Base-by-base conservation (phyloP, 1,140 invertebrate species). In the Camponotus floridanus region DNA sequence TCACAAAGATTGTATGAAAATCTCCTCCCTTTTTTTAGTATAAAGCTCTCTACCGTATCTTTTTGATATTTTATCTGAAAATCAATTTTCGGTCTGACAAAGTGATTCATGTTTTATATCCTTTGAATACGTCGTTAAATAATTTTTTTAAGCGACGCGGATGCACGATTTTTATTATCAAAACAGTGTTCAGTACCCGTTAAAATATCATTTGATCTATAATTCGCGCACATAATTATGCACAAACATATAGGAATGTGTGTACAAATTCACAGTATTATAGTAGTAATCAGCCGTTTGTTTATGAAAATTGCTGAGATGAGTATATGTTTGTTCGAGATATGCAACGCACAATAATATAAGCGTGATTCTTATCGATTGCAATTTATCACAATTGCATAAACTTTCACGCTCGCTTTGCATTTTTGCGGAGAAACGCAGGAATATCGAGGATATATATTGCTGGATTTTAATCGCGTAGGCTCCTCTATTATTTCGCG, bases 351-450 rank as follows among this genome's bases (percentile, higher is more conserved):
- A 45, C 45, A 33, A 59, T 80, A 45, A 80, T 80, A 78, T 78
- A 64, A 11, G 45, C 39, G 76, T 36, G 79, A 26, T 18, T 51
- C 51, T 81, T 73, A 73, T 81, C 79, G 55, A 39, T 39, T n/a
- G 51, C 55, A 59, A 81, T 81, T 81, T 81, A 81, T 81, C 65
- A 48, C 64, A 51, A 26, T 68, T 81, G 78, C 36, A 70, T 59
- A 71, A 81, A 81, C 51, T 71, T 57, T 42, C 36, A 33, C 48
- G 33, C 45, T 51, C 15, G 21, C 39, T 80, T 80, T 80, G 62
- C n/a, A 68, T 67, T 33, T 33, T 68, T 26, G 39, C 33, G 31
- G 26, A 36, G 73, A 78, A 39, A 2, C 31, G 15, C 45, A 51
- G 21, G 15, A 15, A 13, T n/a, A 11, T 1, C 48, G 26, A 15